These are phyloP conservation scores for Notechis scutatus DNA, from an alignment of 2,113 vertebrate genomes.

Conservation along the genomic window DNA sequence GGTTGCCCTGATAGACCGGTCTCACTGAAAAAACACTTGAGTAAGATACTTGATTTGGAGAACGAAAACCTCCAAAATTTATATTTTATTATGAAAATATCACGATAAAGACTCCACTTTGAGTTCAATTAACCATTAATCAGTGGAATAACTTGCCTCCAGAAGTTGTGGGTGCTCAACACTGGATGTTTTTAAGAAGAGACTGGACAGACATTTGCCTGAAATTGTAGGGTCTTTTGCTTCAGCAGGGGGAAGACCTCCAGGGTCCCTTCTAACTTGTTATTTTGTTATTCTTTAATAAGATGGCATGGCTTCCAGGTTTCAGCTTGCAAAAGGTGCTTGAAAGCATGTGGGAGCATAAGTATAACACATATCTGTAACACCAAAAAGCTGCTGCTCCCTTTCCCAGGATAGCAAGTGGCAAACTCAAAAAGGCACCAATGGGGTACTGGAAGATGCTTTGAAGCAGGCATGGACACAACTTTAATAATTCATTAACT, in stretches of 20 bases:
- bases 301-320: not conserved
- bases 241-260: not conserved
- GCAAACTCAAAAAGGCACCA: not conserved
- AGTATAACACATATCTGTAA: not conserved
- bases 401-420: not conserved
- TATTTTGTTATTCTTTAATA: not conserved
- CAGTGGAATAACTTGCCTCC: no score
- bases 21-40: not conserved
- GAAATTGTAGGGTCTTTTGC: not conserved
- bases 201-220: not conserved
- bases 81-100: not conserved
- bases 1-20: no score
- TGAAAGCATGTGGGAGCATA: not conserved
- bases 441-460: not conserved
- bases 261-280: not conserved
- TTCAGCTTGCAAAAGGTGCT: not conserved
- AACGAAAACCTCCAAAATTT: not conserved
- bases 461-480: not conserved
- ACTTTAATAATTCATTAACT: not conserved
- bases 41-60: not conserved
- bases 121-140: not conserved
- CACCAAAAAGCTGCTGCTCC: not conserved
- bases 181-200: not conserved
- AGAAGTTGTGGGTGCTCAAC: not conserved
- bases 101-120: not conserved